Conservation (phyloP, 2,888 invertebrate genomes). For the Heliconius hortense region DNA sequence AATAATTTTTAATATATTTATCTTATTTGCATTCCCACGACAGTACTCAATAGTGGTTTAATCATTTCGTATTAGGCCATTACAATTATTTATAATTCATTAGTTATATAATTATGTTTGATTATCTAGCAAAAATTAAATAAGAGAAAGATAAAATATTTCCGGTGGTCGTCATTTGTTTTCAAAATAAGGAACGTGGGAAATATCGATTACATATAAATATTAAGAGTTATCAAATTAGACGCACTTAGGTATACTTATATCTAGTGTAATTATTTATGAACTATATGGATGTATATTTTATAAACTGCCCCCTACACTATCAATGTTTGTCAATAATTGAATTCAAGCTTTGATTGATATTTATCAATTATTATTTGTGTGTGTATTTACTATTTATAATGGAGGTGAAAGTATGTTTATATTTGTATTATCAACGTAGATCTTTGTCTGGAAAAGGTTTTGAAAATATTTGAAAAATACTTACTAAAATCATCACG, state of each 20-base stretch:
- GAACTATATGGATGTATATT: neutral
- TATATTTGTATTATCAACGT: too few relatives aligned
- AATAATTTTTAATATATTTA: neutral
- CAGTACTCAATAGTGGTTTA: constrained; percentile 9
- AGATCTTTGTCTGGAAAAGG: too few relatives aligned
- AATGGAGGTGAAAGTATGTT: too few relatives aligned
- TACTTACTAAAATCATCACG: too few relatives aligned
- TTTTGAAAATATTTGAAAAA: too few relatives aligned
- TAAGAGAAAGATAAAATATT: constrained; percentile 41
- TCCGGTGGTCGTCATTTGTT: constrained; percentile 43
- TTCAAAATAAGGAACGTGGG: constrained; percentile 49
- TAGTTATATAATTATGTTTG: constrained; percentile 18
- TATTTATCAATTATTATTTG: too few relatives aligned
- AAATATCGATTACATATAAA: constrained; percentile 41
- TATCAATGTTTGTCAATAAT: constrained; percentile 10
- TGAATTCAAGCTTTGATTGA: constrained; percentile 2
- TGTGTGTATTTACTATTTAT: neutral
- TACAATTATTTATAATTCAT: constrained; percentile 28
- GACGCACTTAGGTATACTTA: neutral
- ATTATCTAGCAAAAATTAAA: constrained; percentile 15
- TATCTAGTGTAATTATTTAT: neutral
- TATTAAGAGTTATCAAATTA: constrained; percentile 1
- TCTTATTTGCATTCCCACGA: constrained; percentile 32
- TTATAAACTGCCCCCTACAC: neutral
- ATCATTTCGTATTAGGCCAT: constrained; percentile 26